Base-by-base conservation (phyloP, 2,113 vertebrate genomes). In the Pteruthius melanotis region DNA sequence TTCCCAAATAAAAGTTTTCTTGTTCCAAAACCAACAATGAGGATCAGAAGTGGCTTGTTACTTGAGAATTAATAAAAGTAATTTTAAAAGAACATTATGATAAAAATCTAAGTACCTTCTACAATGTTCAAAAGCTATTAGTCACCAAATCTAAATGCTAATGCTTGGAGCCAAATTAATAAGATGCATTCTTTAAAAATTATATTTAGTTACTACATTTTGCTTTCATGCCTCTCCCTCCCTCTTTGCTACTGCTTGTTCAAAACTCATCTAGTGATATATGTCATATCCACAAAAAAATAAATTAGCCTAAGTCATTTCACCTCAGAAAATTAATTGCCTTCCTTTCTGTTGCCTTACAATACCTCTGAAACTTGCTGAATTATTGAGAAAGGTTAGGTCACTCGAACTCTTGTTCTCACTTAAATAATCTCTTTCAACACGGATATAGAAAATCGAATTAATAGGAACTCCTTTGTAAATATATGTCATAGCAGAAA, bases 311-410 rank as follows among this genome's bases (percentile, higher is more conserved):
- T 85, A 89, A 93, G 86, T 85, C 22, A 79, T 56, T 95, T 89
- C 40, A 65, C 39, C 74, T 87, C 49, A 75, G 64, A 85, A 93
- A 95, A 95, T 75, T 79, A 94, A 92, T 91, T 87, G 68, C 54
- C 63, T 89, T 70, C 57, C 24, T 84, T 83, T 71, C 63, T 77
- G 53, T 64, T 85, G 60, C 33, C 61, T 85, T 75, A 90, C 21
- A 75, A 87, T 71, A 71, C 45, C 45, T 65, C 65, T 69, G 52
- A 61, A 94, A 83, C 60, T 76, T 37, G 21, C 13, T 78, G 50
- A 94, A 93, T 94, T 94, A 91, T 59, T 86, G 40, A 93, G 93
- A 89, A 94, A 87, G 76, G 78, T 87, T 90, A 95, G 49, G 40
- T 89, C 60, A 69, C 70, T 77, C 61, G 56, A 83, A 76, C 33